Evolutionary conservation across 2,888 invertebrate genomes (phyloP), one percentile per base, ranked within the genome.

Genomic region (Drosophila glabriapex): DNA sequence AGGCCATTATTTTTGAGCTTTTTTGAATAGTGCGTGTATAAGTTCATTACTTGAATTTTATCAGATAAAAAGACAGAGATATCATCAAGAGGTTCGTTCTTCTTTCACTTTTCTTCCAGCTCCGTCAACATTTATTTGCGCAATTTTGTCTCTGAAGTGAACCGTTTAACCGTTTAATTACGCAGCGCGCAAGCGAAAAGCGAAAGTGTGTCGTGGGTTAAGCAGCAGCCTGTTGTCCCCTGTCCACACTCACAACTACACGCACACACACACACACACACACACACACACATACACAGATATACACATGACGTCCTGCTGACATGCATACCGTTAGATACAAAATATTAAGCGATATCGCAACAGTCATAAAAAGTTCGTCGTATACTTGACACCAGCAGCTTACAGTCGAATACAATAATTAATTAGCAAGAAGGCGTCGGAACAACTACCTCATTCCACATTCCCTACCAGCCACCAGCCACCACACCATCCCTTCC

Each of bases 131-230:
- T 31, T 31, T 76, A 79, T 79, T 79, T 80, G 72, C 80, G 60
- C 61, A 64, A 53, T 58, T 71, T 41, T 50, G 52, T 46, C 49
- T 41, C 70, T 41, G 53, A 79, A 53, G 52, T 70, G 76, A 75
- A 50, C 64, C 54, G 68, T 78, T 85, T 74, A 75, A 50, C 64
- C 54, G 68, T 78, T 85, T 74, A 86, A 83, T 81, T 84, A 74
- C 80, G 89, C 83, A 83, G 55, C 73, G 61, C 49, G 37, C 35
- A 58, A 56, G 55, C 52, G 53, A 59, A 56, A 63, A 58, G 46
- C 59, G 71, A 74, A 71, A 70, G 71, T 74, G 87, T 68, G 54
- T 62, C 43, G 49, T 60, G 56, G 61, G 79, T 79, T 82, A 71
- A 84, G 60, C 75, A 75, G 33, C 70, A 71, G 65, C 58, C 69